A percentile compares a stretch with the other conserved stretches of the same genome.
phyloP scores from a whole-genome alignment of 2,113 vertebrate species.

The Carassius auratus region DNA sequence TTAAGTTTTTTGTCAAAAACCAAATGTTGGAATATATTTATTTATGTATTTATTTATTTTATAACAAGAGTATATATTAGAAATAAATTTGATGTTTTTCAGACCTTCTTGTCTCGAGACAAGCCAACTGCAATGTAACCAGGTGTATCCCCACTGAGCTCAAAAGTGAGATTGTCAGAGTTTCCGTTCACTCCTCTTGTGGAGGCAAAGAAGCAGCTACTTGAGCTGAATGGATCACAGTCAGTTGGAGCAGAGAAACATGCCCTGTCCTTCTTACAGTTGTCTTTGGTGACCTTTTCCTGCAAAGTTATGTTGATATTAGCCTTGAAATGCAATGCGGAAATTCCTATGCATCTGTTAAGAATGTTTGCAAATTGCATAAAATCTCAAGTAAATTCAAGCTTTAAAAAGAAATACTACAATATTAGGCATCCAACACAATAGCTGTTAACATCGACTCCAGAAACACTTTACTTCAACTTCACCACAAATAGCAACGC shows the following conservation, averaged over 20 bases:
- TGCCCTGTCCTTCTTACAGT: slow-evolving; percentile 20
- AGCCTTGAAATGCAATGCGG: neutral
- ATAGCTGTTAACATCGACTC: neutral
- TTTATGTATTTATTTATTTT: too few relatives aligned
- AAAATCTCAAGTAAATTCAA: neutral
- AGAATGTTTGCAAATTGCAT: neutral
- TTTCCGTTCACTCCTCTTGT: fast-evolving
- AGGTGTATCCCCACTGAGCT: slow-evolving; percentile 33
- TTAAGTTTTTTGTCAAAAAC: too few relatives aligned
- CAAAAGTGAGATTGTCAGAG: slow-evolving; percentile 42
- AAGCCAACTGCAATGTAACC: slow-evolving; percentile 59
- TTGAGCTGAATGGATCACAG: slow-evolving; percentile 34
- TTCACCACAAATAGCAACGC: neutral
- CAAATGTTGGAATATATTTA: too few relatives aligned
- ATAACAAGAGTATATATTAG: neutral
- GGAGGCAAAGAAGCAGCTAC: slow-evolving; percentile 56
- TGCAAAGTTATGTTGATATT: slow-evolving; percentile 29
- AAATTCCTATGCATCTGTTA: neutral
- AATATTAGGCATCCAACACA: neutral
- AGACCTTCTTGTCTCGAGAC: neutral
- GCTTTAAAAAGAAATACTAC: neutral
- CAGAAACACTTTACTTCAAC: neutral
- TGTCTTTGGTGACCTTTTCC: fast-evolving
- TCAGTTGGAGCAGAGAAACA: slow-evolving; percentile 48
- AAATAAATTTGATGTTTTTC: slow-evolving; percentile 25